These are phyloP conservation scores for Melanerpes formicivorus DNA, from an alignment of 2,113 vertebrate species.

Conservation along the genomic window DNA sequence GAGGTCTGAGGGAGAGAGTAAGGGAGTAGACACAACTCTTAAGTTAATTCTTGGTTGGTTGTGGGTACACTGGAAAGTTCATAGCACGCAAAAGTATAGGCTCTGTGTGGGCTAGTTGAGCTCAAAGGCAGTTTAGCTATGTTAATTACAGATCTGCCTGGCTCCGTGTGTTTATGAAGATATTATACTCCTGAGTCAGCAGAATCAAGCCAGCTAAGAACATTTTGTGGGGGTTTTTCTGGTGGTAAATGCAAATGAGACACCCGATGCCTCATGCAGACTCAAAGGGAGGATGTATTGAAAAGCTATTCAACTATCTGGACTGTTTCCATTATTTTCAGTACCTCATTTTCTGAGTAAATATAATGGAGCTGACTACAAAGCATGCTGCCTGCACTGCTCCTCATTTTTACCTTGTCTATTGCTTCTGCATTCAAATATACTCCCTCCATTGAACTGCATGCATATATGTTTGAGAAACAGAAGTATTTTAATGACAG, in stretches of 20 bases:
- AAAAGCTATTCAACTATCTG: neutral
- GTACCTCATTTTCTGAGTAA: neutral
- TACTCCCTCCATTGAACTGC: fast-evolving
- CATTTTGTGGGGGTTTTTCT: neutral
- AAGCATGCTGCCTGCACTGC: neutral
- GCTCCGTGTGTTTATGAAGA: neutral
- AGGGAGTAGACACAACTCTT: neutral
- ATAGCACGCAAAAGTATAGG: neutral
- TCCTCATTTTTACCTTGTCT: neutral
- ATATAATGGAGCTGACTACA: neutral
- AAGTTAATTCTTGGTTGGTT: neutral
- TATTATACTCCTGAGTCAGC: neutral
- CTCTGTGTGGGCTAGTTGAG: neutral
- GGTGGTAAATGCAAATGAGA: neutral
- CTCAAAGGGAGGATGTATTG: neutral
- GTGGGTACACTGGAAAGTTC: neutral
- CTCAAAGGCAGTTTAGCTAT: neutral
- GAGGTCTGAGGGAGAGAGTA: neutral
- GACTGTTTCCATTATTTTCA: neutral
- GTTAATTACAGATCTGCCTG: neutral
- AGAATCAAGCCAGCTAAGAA: neutral
- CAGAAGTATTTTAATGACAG: neutral
- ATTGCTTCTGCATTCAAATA: neutral
- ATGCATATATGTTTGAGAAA: neutral
- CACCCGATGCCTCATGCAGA: neutral